Conservation (phyloP, 2,888 invertebrate genomes). For the Epistrophe grossulariae region DNA sequence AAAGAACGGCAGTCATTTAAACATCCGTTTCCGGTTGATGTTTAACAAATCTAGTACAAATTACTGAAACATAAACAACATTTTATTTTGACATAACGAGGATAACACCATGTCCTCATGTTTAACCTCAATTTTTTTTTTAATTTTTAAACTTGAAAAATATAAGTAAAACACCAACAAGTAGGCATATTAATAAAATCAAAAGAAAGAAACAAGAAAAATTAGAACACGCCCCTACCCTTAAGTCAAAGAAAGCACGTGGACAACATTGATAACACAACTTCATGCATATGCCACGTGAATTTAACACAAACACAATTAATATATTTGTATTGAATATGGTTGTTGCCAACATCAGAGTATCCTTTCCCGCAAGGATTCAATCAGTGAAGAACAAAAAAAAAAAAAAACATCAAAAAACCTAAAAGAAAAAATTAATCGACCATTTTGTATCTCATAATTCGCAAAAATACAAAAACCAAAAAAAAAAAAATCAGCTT, state of each 20-base stretch:
- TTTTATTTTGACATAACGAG: constrained; percentile 31
- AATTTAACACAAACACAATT: constrained; percentile 48
- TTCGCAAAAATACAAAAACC: constrained; percentile 48
- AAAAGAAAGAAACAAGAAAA: constrained; percentile 30
- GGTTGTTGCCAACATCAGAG: constrained; percentile 38
- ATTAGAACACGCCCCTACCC: constrained; percentile 82
- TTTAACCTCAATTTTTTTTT: constrained; percentile 60
- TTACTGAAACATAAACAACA: not conserved
- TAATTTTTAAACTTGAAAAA: constrained; percentile 20
- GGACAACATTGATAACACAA: constrained; percentile 78
- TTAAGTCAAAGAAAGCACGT: constrained; percentile 82
- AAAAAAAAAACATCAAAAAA: not conserved
- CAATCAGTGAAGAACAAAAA: constrained; percentile 2
- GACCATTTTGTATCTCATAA: constrained; percentile 72
- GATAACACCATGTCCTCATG: constrained; percentile 47
- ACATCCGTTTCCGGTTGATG: constrained; percentile 62
- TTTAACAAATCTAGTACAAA: constrained; percentile 51
- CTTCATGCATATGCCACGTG: constrained; percentile 73
- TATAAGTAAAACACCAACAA: constrained; percentile 8
- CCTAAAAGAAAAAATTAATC: constrained; percentile 25
- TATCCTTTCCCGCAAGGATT: constrained; percentile 59
- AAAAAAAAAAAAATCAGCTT: constrained; percentile 21
- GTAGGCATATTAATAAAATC: not conserved
- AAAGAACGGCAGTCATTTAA: not conserved
- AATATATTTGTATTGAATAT: not conserved